Conservation (phyloP, 2,113 vertebrate genomes). For the Phasianus colchicus region DNA sequence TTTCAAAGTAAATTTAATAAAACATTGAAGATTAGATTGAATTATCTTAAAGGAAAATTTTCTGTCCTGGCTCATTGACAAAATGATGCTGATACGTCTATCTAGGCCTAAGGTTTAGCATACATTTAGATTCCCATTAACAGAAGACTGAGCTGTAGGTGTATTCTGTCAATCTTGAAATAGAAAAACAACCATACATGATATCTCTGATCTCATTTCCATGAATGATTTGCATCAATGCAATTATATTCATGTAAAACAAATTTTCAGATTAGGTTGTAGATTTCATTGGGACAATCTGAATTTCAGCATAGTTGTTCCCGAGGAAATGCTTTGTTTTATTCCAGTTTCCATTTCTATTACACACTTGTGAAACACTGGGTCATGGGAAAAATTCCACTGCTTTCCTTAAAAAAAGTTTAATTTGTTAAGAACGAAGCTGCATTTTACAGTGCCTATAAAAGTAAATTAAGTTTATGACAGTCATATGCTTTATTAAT, state of each 20-base stretch:
- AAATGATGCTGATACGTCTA: neutral
- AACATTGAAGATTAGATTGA: neutral
- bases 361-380: neutral
- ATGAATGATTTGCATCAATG: neutral
- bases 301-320: neutral
- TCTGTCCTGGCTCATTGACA: neutral
- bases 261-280: neutral
- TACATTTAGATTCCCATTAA: neutral
- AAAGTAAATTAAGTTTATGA: neutral
- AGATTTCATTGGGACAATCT: neutral
- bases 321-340: neutral
- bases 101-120: neutral
- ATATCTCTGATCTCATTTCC: neutral
- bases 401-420: neutral
- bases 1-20: constrained; percentile 40
- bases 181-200: neutral
- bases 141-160: neutral
- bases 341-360: neutral
- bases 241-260: neutral
- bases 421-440: neutral
- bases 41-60: neutral
- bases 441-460: neutral
- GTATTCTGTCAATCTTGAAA: neutral
- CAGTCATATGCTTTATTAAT: neutral
- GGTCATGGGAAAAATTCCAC: neutral